Conservation (phyloP, 2,797 vertebrate genomes). For the Scolopax bukidnonensis region DNA sequence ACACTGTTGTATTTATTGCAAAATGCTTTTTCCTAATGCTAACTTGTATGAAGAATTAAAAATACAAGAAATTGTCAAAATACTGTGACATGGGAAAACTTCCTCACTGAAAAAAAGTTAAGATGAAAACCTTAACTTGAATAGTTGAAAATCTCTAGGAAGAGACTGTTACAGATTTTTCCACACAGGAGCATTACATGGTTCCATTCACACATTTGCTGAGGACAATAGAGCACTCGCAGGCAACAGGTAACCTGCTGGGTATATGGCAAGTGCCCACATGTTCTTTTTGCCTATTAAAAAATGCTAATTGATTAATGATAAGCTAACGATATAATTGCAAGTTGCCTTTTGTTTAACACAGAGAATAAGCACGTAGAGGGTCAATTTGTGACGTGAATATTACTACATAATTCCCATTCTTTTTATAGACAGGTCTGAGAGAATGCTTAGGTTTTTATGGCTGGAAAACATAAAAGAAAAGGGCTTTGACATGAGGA, state of each 20-base stretch:
- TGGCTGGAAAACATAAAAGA: not conserved
- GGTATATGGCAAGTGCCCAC: not conserved
- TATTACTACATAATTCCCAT: not conserved
- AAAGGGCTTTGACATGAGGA: not conserved
- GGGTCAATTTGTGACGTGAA: fast-evolving
- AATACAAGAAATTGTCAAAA: not conserved
- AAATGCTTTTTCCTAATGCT: not conserved
- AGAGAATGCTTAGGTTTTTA: not conserved
- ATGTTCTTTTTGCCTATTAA: not conserved
- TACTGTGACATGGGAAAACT: not conserved
- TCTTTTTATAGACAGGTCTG: not conserved
- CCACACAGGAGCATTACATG: not conserved
- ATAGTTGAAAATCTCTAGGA: not conserved
- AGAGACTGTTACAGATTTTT: not conserved
- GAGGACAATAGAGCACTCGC: not conserved
- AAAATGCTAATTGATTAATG: not conserved
- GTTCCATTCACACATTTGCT: not conserved
- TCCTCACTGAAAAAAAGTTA: not conserved
- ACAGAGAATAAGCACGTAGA: not conserved
- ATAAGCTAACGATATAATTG: not conserved
- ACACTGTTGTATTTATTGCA: not conserved
- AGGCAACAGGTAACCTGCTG: not conserved
- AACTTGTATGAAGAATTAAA: not conserved
- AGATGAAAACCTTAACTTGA: not conserved
- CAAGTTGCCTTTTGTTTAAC: not conserved